These are phyloP conservation scores for Glomeris maerens DNA, from an alignment of 1,140 invertebrate species.

Conservation along the genomic window DNA sequence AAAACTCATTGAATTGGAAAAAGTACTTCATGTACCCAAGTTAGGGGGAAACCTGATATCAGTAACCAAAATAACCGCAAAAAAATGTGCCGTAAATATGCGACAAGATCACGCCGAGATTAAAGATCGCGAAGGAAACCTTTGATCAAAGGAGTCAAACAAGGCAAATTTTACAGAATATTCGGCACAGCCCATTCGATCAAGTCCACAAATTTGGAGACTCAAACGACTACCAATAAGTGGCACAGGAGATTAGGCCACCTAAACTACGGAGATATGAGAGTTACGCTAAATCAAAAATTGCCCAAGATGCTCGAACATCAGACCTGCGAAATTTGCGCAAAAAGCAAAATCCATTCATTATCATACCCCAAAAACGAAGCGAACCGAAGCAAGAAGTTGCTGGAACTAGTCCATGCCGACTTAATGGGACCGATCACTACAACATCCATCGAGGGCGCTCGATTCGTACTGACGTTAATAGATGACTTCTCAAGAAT, in stretches of 20 bases:
- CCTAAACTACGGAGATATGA: background rate
- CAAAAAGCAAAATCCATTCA: background rate
- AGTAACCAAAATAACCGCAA: slow-evolving; percentile 7
- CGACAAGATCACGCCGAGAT: too few species aligned
- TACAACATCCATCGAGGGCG: slow-evolving; percentile 23
- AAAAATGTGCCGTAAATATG: background rate
- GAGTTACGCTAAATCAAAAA: background rate
- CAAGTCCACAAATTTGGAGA: too few species aligned
- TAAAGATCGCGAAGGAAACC: too few species aligned
- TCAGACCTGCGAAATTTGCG: too few species aligned
- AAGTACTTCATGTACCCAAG: background rate
- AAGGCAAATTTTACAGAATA: too few species aligned
- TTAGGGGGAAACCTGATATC: too few species aligned
- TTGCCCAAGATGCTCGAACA: background rate
- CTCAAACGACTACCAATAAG: too few species aligned
- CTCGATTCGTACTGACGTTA: slow-evolving; percentile 26
- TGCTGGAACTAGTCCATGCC: too few species aligned
- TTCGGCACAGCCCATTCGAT: too few species aligned
- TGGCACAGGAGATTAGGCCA: background rate
- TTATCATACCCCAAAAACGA: background rate
- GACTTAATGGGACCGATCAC: too few species aligned
- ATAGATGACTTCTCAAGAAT: too few species aligned
- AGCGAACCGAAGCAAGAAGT: background rate
- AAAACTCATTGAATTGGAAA: background rate
- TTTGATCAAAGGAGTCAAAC: too few species aligned